phyloP scores from a whole-genome alignment of 2,113 vertebrate species.

The Climacteris rufus region DNA sequence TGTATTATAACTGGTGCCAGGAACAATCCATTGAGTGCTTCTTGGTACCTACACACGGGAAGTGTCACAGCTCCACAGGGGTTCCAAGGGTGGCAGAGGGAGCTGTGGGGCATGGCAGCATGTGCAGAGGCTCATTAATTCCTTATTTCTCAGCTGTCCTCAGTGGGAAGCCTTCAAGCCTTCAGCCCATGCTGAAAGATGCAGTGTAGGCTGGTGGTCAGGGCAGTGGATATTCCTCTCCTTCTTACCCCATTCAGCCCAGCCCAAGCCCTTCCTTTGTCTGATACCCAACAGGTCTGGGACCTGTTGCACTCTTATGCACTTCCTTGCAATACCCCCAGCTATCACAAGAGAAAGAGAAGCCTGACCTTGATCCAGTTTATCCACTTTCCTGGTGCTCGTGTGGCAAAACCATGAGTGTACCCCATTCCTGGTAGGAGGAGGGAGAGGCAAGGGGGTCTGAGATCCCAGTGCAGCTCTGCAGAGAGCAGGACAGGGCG shows the following conservation, averaged over 20 bases:
- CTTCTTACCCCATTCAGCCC: background rate
- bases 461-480: background rate
- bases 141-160: background rate
- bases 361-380: background rate
- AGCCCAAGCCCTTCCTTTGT: background rate
- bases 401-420: background rate
- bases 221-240: background rate
- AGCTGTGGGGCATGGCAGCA: background rate
- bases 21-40: background rate
- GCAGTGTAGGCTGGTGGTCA: background rate
- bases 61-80: background rate
- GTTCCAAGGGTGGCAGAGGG: background rate
- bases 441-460: background rate
- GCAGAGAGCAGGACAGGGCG: accelerated
- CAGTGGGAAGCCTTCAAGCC: background rate
- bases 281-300: background rate
- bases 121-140: background rate
- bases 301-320: background rate
- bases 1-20: background rate
- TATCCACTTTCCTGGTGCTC: background rate
- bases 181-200: background rate
- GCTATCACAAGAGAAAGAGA: background rate
- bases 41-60: accelerated
- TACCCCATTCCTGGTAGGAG: accelerated
- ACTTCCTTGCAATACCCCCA: background rate